These are phyloP conservation scores for Chrysogorgia sp. DNA, from an alignment of 92 coral and sea anemone genomes.

Conservation along the genomic window DNA sequence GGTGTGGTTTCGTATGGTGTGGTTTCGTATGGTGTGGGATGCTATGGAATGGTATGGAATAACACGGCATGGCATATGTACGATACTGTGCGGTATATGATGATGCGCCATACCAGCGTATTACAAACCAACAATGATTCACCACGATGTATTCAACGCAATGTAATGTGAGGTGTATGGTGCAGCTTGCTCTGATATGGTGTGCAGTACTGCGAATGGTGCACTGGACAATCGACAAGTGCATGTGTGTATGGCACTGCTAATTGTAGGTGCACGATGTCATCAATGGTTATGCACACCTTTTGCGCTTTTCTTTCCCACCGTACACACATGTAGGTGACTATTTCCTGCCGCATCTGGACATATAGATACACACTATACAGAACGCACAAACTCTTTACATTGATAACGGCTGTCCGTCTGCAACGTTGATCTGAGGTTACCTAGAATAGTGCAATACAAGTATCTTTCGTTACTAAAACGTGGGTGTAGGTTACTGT, in stretches of 20 bases:
- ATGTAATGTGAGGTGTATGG: neutral
- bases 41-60: neutral
- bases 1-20: neutral
- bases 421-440: too few species aligned
- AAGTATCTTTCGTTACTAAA: slow-evolving; percentile 1
- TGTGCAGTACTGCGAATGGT: neutral
- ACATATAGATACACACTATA: too few species aligned
- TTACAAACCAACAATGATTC: too few species aligned
- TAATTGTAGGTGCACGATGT: too few species aligned
- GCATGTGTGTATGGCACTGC: too few species aligned
- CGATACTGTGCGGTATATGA: neutral
- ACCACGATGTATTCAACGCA: neutral
- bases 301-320: too few species aligned
- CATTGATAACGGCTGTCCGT: too few species aligned
- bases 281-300: too few species aligned
- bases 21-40: neutral
- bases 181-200: neutral
- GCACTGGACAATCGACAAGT: too few species aligned
- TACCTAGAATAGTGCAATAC: neutral
- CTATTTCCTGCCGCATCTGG: too few species aligned
- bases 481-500: slow-evolving; percentile 71
- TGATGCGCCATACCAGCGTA: neutral
- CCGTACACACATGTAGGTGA: too few species aligned
- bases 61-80: neutral
- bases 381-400: too few species aligned